Evolutionary conservation across 2,797 vertebrate species (phyloP).

Genomic region (Enteromius mattozi): DNA sequence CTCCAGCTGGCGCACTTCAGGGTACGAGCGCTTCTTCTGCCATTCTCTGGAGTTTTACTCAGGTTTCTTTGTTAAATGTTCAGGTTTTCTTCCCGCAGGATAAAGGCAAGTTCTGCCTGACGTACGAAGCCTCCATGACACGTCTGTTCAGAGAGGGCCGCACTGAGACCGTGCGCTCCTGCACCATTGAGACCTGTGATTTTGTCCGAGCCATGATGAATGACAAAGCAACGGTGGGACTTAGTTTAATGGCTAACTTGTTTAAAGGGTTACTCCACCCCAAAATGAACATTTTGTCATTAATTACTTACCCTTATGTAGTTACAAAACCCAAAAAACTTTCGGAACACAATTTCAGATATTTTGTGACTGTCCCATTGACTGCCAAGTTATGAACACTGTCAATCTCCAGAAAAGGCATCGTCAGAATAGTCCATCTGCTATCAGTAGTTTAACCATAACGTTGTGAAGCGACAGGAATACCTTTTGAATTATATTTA

Average conservation of each 20-base stretch:
- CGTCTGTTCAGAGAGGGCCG: slow-evolving; percentile 94
- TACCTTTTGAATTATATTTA: no score
- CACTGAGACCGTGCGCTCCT: slow-evolving; percentile 95
- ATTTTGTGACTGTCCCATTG: no score
- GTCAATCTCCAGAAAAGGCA: no score
- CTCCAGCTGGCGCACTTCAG: slow-evolving; percentile 94
- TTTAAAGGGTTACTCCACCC: neutral
- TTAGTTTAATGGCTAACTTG: neutral
- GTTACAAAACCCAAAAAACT: no score
- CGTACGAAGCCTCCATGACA: slow-evolving; percentile 97
- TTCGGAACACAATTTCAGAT: no score
- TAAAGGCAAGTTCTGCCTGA: slow-evolving; percentile 95
- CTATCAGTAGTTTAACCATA: no score
- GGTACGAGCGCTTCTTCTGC: slow-evolving; percentile 68
- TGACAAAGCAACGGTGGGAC: slow-evolving; percentile 83
- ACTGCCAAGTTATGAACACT: no score
- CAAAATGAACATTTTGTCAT: no score
- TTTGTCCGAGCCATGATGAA: slow-evolving; percentile 89
- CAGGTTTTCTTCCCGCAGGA: slow-evolving; percentile 73
- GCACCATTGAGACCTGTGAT: slow-evolving; percentile 84
- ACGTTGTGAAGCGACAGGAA: no score
- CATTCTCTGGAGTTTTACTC: neutral
- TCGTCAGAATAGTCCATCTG: no score
- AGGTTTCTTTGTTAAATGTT: neutral
- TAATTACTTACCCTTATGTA: no score